These are phyloP conservation scores for Apodemus agrarius DNA, from an alignment of 2,797 vertebrate species.

Conservation along the genomic window DNA sequence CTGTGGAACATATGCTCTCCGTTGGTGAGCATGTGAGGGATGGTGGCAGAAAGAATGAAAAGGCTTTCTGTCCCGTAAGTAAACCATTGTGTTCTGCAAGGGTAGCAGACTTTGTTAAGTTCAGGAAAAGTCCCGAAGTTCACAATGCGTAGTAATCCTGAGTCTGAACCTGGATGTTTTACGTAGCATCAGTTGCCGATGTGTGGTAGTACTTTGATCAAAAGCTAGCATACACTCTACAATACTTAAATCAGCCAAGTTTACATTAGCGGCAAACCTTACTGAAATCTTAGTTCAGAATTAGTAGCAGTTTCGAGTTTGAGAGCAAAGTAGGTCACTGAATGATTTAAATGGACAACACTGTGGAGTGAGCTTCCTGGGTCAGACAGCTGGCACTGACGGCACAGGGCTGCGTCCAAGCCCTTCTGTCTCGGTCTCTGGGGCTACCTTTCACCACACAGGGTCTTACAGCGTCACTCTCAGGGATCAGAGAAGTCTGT, in stretches of 20 bases:
- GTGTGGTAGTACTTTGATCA: neutral
- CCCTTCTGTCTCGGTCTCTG: neutral
- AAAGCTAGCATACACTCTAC: neutral
- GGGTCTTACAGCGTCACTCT: neutral
- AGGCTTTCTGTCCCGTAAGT: neutral
- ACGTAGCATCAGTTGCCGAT: neutral
- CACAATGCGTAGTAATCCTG: neutral
- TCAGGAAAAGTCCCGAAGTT: neutral
- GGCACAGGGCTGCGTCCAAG: neutral
- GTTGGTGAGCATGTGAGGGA: neutral
- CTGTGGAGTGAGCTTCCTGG: neutral
- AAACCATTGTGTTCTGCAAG: neutral
- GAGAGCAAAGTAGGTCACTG: neutral
- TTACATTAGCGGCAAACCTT: neutral
- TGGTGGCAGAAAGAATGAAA: neutral
- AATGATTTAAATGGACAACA: neutral
- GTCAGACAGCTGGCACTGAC: neutral
- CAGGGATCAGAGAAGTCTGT: neutral
- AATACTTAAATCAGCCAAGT: neutral
- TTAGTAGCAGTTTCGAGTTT: slow-evolving; percentile 45
- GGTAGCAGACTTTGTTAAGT: neutral
- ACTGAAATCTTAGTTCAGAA: slow-evolving; percentile 2
- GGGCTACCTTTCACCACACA: neutral
- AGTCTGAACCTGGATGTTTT: neutral
- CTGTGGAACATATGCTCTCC: neutral